phyloP scores from a whole-genome alignment of 2,888 invertebrate genomes.

The Choristoneura rosaceana region DNA sequence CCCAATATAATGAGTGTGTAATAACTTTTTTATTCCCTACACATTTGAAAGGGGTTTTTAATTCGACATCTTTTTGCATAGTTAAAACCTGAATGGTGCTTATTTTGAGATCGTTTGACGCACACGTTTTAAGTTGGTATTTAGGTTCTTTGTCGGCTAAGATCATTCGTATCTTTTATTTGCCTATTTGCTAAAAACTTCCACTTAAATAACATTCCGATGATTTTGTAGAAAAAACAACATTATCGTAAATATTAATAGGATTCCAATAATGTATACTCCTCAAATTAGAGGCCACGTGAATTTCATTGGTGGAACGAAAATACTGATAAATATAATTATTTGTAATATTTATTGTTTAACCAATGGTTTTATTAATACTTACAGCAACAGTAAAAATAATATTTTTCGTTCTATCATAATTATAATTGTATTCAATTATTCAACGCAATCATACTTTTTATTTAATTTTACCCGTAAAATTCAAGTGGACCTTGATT shows the following conservation, averaged over 20 bases:
- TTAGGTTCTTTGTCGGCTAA: background rate
- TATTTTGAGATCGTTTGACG: constrained; percentile 1
- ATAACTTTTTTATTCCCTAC: constrained; percentile 11
- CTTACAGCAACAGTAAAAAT: too few species aligned
- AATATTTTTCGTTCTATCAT: too few species aligned
- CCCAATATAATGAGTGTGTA: constrained; percentile 15
- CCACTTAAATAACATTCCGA: background rate
- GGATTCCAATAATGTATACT: too few species aligned
- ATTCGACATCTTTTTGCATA: background rate
- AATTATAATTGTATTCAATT: too few species aligned
- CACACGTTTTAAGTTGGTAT: background rate
- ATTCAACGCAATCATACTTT: too few species aligned
- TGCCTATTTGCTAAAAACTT: background rate
- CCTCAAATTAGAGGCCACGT: too few species aligned
- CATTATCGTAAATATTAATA: background rate
- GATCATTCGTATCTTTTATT: background rate
- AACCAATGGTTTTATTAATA: too few species aligned
- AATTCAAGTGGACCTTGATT: too few species aligned
- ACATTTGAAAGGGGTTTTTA: constrained; percentile 15
- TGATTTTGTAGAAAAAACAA: background rate
- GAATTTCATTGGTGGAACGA: too few species aligned
- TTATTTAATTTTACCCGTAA: too few species aligned
- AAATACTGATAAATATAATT: too few species aligned
- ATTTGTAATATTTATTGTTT: too few species aligned
- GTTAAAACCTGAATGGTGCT: background rate